A percentile compares a stretch with the other conserved stretches of the same genome.
phyloP scores from a whole-genome alignment of 2,888 invertebrate genomes.

The Cataglyphis albicans region DNA sequence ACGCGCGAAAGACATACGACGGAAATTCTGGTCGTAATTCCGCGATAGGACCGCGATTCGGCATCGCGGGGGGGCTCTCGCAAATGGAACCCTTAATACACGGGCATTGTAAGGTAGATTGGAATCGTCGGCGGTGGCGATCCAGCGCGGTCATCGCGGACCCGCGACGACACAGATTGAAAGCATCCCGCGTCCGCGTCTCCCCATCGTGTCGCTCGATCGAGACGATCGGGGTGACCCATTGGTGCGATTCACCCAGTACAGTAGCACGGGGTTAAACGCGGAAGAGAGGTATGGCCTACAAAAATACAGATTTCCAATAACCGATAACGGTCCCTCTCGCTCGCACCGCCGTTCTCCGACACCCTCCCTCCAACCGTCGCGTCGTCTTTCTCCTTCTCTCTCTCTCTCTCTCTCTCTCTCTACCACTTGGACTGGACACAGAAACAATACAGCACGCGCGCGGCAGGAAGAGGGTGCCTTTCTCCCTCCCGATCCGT shows the following conservation, averaged over 20 bases:
- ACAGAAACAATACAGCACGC: slow-evolving; percentile 71
- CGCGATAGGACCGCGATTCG: slow-evolving; percentile 30
- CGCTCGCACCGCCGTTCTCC: slow-evolving; percentile 41
- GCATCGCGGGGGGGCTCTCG: slow-evolving; percentile 19
- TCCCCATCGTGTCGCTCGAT: slow-evolving; percentile 68
- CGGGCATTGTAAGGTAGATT: slow-evolving; percentile 75
- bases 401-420: background rate
- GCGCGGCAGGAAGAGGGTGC: slow-evolving; percentile 43
- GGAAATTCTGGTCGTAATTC: slow-evolving; percentile 43
- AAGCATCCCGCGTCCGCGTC: slow-evolving; percentile 58
- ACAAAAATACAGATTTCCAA: slow-evolving; percentile 85
- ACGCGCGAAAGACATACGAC: slow-evolving; percentile 3
- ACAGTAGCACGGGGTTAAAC: slow-evolving; percentile 63
- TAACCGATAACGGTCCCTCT: slow-evolving; percentile 81
- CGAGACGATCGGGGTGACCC: slow-evolving; percentile 77
- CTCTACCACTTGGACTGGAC: slow-evolving; percentile 58
- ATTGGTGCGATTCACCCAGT: slow-evolving; percentile 76
- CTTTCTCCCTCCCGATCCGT: slow-evolving; percentile 21
- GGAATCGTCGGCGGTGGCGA: slow-evolving; percentile 63
- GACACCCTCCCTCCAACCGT: slow-evolving; percentile 31
- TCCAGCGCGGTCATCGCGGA: slow-evolving; percentile 51
- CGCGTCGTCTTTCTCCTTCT: slow-evolving; percentile 21
- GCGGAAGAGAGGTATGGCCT: slow-evolving; percentile 79
- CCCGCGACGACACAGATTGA: slow-evolving; percentile 65
- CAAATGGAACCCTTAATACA: slow-evolving; percentile 71